These are phyloP conservation scores for Drosophila saltans DNA, from an alignment of 1,140 invertebrate species.

Conservation along the genomic window DNA sequence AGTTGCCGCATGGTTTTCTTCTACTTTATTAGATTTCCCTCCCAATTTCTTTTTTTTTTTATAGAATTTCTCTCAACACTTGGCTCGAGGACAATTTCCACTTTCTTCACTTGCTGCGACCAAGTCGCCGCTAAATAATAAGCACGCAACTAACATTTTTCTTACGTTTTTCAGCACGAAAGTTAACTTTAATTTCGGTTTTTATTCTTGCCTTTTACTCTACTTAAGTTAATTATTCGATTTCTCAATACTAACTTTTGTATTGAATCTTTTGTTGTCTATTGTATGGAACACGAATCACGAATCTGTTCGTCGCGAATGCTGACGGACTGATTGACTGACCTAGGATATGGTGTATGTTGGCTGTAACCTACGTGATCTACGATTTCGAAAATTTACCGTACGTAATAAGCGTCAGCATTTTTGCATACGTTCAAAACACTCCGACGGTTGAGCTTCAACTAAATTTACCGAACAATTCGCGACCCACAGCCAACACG, in stretches of 20 bases:
- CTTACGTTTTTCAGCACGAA: neutral
- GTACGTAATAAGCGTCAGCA: slow-evolving; percentile 60
- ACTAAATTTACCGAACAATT: slow-evolving; percentile 39
- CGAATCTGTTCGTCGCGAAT: neutral
- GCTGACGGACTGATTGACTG: neutral
- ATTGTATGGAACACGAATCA: neutral
- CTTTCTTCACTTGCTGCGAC: slow-evolving; percentile 4
- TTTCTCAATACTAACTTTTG: neutral
- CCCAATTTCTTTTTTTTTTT: neutral
- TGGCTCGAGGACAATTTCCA: slow-evolving; percentile 1
- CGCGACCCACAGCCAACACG: slow-evolving; percentile 28
- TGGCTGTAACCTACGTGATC: slow-evolving; percentile 18
- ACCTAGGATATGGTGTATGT: neutral
- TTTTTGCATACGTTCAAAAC: slow-evolving; percentile 67
- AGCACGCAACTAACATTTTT: slow-evolving; percentile 39
- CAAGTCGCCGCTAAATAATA: slow-evolving; percentile 22
- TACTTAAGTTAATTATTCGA: slow-evolving; percentile 2
- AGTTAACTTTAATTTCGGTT: neutral
- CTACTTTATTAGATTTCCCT: slow-evolving; percentile 2
- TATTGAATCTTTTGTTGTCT: slow-evolving; percentile 2
- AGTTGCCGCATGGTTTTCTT: slow-evolving; percentile 16
- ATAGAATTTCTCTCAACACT: neutral
- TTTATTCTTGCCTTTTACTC: neutral
- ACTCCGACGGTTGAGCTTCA: slow-evolving; percentile 76
- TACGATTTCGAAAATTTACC: slow-evolving; percentile 45